Conservation (phyloP, 2,888 invertebrate genomes). For the Dione vanillae region DNA sequence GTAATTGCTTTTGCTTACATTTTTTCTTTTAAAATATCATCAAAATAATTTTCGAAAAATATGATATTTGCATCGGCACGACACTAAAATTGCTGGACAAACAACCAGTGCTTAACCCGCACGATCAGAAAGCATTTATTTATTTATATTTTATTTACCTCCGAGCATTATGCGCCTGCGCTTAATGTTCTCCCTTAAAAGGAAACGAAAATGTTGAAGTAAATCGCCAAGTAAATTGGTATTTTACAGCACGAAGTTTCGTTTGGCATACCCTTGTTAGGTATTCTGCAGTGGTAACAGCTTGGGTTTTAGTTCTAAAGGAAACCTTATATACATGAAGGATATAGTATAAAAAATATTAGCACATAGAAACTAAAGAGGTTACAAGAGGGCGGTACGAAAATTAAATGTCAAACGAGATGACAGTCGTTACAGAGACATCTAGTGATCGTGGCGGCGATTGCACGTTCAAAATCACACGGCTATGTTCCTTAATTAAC, state of each 20-base stretch:
- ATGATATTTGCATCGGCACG: conserved; percentile 55
- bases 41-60: conserved; percentile 4
- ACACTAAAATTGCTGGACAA: conserved; percentile 64
- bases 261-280: conserved; percentile 69
- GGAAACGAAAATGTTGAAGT: conserved; percentile 71
- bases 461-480: conserved; percentile 41
- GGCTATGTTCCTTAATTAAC: conserved; percentile 23
- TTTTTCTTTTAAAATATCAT: neutral
- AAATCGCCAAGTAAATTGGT: conserved; percentile 79
- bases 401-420: conserved; percentile 72
- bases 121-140: conserved; percentile 55
- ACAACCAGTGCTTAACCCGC: conserved; percentile 53
- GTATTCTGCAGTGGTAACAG: conserved; percentile 48
- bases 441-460: conserved; percentile 55
- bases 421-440: conserved; percentile 69
- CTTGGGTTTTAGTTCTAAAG: conserved; percentile 29
- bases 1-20: too few relatives aligned
- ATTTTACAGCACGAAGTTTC: conserved; percentile 77
- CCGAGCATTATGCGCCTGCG: conserved; percentile 66
- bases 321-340: conserved; percentile 33
- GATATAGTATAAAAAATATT: conserved; percentile 30
- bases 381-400: conserved; percentile 48
- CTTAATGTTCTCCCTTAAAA: conserved; percentile 74
- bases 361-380: conserved; percentile 37
- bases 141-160: conserved; percentile 64